phyloP scores from a whole-genome alignment of 2,888 invertebrate genomes.

The Tyria jacobaeae region DNA sequence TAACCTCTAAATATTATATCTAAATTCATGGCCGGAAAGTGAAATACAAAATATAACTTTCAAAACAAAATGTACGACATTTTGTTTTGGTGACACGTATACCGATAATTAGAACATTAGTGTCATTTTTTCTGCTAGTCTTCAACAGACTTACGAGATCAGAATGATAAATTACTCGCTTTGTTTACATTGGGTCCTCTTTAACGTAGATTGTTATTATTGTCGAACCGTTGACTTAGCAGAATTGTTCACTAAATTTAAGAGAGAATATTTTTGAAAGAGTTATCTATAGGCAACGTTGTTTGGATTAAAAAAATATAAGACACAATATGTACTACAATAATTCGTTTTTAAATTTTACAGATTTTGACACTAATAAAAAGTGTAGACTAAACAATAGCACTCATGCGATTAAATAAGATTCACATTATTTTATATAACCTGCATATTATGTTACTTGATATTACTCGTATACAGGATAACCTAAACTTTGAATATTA shows the following conservation, averaged over 20 bases:
- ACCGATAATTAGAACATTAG: slow-evolving; percentile 21
- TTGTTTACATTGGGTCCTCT: slow-evolving; percentile 8
- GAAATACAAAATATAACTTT: slow-evolving; percentile 12
- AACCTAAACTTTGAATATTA: slow-evolving; percentile 13
- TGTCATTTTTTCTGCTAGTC: slow-evolving; percentile 7
- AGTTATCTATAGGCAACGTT: neutral
- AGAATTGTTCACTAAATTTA: neutral
- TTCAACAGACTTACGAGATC: slow-evolving; percentile 7
- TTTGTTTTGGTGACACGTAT: slow-evolving; percentile 3
- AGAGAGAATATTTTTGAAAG: neutral
- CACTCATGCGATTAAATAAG: slow-evolving; percentile 28
- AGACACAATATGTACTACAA: no score
- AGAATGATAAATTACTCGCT: slow-evolving; percentile 1
- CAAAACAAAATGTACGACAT: slow-evolving; percentile 30
- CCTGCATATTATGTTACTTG: slow-evolving; percentile 20
- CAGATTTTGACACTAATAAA: slow-evolving; percentile 23
- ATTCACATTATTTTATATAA: slow-evolving; percentile 12
- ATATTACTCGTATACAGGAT: slow-evolving; percentile 26
- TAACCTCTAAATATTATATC: slow-evolving; percentile 14
- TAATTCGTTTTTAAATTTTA: no score
- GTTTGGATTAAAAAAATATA: neutral
- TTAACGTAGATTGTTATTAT: neutral
- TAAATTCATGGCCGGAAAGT: slow-evolving; percentile 13
- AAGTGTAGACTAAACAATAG: slow-evolving; percentile 33
- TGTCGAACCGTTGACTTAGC: slow-evolving; percentile 3